phyloP scores from a whole-genome alignment of 2,888 invertebrate species.

The Nomada hirtipes region DNA sequence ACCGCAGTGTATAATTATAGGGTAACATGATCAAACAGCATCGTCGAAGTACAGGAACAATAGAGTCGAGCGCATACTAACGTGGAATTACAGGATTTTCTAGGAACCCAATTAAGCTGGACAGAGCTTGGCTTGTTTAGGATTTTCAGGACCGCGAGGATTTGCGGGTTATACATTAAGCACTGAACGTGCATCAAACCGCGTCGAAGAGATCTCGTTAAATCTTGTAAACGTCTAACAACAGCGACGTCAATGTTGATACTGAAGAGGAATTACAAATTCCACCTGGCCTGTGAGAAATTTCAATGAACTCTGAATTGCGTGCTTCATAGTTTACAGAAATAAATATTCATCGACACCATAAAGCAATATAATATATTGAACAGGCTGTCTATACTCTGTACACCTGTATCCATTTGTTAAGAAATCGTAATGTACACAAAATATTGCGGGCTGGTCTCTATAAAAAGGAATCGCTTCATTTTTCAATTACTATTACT shows the following conservation, averaged over 20 bases:
- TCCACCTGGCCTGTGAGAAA: not conserved
- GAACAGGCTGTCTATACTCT: no score
- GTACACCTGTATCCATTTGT: no score
- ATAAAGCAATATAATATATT: no score
- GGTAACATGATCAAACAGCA: not conserved
- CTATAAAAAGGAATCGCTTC: no score
- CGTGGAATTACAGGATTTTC: slow-evolving; percentile 56
- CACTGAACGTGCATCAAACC: slow-evolving; percentile 56
- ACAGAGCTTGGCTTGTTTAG: slow-evolving; percentile 59
- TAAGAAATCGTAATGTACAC: no score
- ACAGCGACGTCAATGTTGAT: slow-evolving; percentile 5
- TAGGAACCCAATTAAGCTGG: slow-evolving; percentile 58
- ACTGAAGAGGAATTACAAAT: not conserved
- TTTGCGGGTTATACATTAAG: slow-evolving; percentile 54
- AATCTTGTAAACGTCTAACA: slow-evolving; percentile 41
- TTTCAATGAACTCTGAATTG: not conserved
- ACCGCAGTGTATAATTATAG: not conserved
- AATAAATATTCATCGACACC: no score
- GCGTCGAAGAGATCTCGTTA: slow-evolving; percentile 48
- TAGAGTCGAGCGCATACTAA: slow-evolving; percentile 46
- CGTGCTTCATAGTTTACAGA: no score
- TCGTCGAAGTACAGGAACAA: slow-evolving; percentile 22
- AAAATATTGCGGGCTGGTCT: no score
- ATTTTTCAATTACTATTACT: no score
- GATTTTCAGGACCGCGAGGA: slow-evolving; percentile 57